A percentile compares a stretch with the other conserved stretches of the same genome.
Evolutionary conservation across 2,797 vertebrate genomes (phyloP).

Genomic region (Ammospiza maritima): DNA sequence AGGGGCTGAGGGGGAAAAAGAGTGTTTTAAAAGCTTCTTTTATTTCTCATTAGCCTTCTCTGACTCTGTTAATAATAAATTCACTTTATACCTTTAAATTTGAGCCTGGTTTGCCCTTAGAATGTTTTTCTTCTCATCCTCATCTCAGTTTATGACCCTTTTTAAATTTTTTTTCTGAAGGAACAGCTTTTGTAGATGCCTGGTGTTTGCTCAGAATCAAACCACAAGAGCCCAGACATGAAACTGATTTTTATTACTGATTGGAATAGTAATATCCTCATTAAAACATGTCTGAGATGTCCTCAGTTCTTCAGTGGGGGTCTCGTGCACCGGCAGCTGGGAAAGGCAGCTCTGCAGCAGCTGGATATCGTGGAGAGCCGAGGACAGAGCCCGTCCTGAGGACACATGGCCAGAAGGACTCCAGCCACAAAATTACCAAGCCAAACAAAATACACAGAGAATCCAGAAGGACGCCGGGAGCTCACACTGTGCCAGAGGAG

Average conservation of each 20-base stretch:
- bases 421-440: background rate
- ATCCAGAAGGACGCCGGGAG: fast-evolving
- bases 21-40: too few relatives aligned
- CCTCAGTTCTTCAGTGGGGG: background rate
- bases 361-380: fast-evolving
- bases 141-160: too few relatives aligned
- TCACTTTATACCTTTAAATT: background rate
- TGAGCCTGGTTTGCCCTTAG: background rate
- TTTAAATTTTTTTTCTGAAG: background rate
- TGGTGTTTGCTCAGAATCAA: fast-evolving
- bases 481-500: fast-evolving
- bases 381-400: background rate
- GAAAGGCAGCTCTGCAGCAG: background rate
- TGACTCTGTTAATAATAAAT: too few relatives aligned
- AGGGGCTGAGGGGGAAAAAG: too few relatives aligned
- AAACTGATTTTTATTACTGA: background rate
- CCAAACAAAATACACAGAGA: fast-evolving
- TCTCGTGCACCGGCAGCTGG: background rate
- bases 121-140: background rate
- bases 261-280: background rate
- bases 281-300: background rate
- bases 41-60: too few relatives aligned
- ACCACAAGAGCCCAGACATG: fast-evolving
- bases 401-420: fast-evolving
- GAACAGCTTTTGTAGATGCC: fast-evolving